Base-by-base conservation (phyloP, 2,888 invertebrate species). In the Yponomeuta cagnagella region DNA sequence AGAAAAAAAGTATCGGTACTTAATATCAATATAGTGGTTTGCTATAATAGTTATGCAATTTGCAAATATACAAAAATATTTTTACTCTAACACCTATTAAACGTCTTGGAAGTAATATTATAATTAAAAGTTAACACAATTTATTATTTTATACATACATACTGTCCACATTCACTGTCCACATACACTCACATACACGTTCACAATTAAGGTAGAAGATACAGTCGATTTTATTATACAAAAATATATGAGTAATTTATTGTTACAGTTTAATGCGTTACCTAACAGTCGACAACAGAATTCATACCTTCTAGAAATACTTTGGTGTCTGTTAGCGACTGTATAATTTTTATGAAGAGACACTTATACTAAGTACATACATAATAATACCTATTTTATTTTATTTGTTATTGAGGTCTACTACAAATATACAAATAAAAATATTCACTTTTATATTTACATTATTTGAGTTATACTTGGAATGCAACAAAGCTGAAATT, bases 211-310 rank as follows among this genome's bases (percentile, higher is more conserved):
- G 70, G 72, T 73, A 73, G 68, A 72, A 83, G 80, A 85, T 84
- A 87, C 85, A 88, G 85, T 88, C 84, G 82, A 82, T 83, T 84
- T 88, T 87, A 88, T 85, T 82, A 86, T 89, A 89, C 84, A 90
- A 84, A 84, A 31, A 63, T 33, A 69, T 31, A 33, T 63, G 63
- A 67, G 30, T 23, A 63, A 33, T 33, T 63, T 10, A 64, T 31
- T 23, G 64, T 64, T 64, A 30, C n/a, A 64, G 23, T 31, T 8
- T 64, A 5, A 64, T 64, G 23, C 23, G 6, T 43, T n/a, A 33
- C 9, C 43, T 33, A 33, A 33, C 66, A n/a, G n/a, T 43, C 37
- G 31, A 15, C 33, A 37, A 67, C 67, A 67, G 52, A 58, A 58
- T 15, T 58, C 52, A 58, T 58, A 58, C 52, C 52, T 58, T 58